A percentile compares a stretch with the other conserved stretches of the same genome.
Conservation (phyloP, 1,140 invertebrate genomes). For the Diprion similis region DNA sequence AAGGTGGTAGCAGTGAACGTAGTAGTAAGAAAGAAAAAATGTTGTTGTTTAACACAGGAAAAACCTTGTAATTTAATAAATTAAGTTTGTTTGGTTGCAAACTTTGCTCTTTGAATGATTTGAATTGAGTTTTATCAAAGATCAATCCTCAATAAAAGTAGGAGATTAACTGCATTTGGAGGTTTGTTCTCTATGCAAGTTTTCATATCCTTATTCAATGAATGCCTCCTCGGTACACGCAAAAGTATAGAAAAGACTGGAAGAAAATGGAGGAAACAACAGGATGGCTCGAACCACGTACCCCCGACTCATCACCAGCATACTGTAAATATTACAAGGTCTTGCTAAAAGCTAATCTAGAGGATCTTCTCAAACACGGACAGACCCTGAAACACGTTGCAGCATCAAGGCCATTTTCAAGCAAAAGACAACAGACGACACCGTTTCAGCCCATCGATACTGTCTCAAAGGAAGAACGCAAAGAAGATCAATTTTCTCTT, state of each 20-base stretch:
- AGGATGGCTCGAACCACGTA: conserved; percentile 11
- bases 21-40: no score
- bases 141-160: no score
- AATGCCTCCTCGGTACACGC: conserved; percentile 18
- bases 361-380: conserved; percentile 15
- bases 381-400: conserved; percentile 12
- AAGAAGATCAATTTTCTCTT: background rate
- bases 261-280: background rate
- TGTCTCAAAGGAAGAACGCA: background rate
- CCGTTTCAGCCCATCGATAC: background rate
- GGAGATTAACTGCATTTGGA: no score
- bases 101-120: no score
- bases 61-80: no score
- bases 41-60: no score
- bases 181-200: no score
- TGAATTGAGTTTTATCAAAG: no score
- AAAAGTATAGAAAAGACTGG: conserved; percentile 22
- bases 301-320: background rate
- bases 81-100: no score
- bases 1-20: no score
- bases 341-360: conserved; percentile 5
- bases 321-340: conserved; percentile 20
- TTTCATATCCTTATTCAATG: background rate
- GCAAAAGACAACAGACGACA: conserved; percentile 4
- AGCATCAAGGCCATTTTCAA: conserved; percentile 17